Percentiles rank a stretch among this genome's conserved stretches.
These are phyloP conservation scores for Danio tinwini DNA, from an alignment of 2,797 vertebrate genomes.

Conservation along the genomic window DNA sequence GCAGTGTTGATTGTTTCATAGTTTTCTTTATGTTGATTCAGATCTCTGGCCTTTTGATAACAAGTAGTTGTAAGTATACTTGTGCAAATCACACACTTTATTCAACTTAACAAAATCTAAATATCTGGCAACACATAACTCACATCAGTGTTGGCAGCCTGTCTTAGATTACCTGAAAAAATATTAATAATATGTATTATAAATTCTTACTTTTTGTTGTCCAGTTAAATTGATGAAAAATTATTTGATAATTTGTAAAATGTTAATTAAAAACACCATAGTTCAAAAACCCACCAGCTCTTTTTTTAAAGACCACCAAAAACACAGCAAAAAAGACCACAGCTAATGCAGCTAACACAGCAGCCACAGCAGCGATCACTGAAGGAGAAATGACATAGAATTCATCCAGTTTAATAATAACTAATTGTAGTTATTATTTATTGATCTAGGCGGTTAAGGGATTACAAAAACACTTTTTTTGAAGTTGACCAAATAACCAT, in stretches of 20 bases:
- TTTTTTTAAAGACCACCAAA: conserved; percentile 8
- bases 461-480: no score
- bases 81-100: neutral
- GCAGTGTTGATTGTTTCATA: neutral
- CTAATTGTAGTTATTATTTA: no score
- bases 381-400: neutral
- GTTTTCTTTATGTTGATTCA: neutral
- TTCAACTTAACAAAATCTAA: neutral
- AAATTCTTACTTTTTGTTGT: neutral
- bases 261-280: neutral
- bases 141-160: neutral
- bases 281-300: neutral
- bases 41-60: no score
- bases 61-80: neutral
- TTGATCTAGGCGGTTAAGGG: no score
- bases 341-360: neutral
- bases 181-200: neutral
- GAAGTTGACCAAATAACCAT: no score
- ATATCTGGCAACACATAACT: neutral
- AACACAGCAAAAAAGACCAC: neutral
- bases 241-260: neutral
- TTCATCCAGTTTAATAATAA: no score
- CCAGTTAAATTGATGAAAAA: neutral
- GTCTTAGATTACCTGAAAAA: neutral
- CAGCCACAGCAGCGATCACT: neutral